Evolutionary conservation across 2,113 vertebrate genomes (phyloP), one percentile per base, ranked within the genome.

Genomic region (Callithrix jacchus): DNA sequence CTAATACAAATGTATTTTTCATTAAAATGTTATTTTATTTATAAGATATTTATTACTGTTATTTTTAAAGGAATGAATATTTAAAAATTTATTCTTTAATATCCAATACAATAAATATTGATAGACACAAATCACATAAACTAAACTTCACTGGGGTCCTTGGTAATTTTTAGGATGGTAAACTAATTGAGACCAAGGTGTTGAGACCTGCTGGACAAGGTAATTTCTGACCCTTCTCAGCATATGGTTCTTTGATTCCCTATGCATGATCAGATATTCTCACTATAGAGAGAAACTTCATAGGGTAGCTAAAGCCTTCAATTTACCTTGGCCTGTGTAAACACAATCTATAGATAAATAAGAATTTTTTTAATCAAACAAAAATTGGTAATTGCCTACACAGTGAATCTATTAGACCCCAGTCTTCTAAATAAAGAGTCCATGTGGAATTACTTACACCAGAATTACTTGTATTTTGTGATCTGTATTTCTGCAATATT

Each of bases 371-470:
- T 70, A 87, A 79, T 71, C 80, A 82, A 71, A 89, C n/a, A 94
- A 94, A 93, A 95, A 80, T 82, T 64, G 1, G 8, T 88, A 96
- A 84, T 83, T 49, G 64, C 37, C 42, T 30, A 74, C 9, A 21
- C 56, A 56, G n/a, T 70, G 11, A 95, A 70, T 7, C 21, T n/a
- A 52, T 66, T 32, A 86, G 35, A 42, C 2, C 8, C 56, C 87
- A 70, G 54, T 93, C n/a, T 70, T 91, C 61, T 35, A 13, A 91
- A 64, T 89, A 86, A 89, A 91, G 54, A 96, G 71, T 66, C 40
- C 25, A 89, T 1, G 87, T 17, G 6, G 42, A 74, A 12, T 47
- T 91, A 35, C 3, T 95, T 42, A 74, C 18, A 80, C 12, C 27
- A 54, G 16, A 17, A 45, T 56, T 40, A 58, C 47, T 89, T 87